phyloP scores from a whole-genome alignment of 1,140 invertebrate species.

The Meteorus sp. region DNA sequence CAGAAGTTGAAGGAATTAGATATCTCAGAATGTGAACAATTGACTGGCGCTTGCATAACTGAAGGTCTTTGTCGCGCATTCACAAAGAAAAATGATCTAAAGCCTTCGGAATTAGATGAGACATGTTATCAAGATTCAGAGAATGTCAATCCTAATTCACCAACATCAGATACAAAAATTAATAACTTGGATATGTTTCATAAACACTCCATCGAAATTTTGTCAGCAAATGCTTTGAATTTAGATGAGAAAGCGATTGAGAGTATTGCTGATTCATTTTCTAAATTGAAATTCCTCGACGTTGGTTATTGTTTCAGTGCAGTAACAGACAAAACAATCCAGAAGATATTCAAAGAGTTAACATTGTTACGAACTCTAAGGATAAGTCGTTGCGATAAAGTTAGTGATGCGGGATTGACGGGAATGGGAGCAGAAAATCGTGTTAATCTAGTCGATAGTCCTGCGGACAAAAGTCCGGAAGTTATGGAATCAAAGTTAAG shows the following conservation, averaged over 20 bases:
- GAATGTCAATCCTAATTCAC: slow-evolving; percentile 14
- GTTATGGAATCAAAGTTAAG: slow-evolving; percentile 40
- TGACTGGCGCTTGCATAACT: slow-evolving; percentile 65
- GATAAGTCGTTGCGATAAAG: slow-evolving; percentile 67
- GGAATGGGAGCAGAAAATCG: slow-evolving; percentile 56
- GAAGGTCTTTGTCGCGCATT: slow-evolving; percentile 59
- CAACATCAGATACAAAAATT: background rate
- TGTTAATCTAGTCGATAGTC: slow-evolving; percentile 15
- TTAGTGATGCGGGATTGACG: slow-evolving; percentile 69
- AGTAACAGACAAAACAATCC: slow-evolving; percentile 68
- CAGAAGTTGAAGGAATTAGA: slow-evolving; percentile 63
- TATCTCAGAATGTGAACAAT: slow-evolving; percentile 67
- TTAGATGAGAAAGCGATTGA: slow-evolving; percentile 66
- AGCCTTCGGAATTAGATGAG: background rate
- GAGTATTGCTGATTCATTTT: slow-evolving; percentile 60
- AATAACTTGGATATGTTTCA: background rate
- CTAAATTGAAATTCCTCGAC: slow-evolving; percentile 64
- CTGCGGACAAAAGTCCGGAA: slow-evolving; percentile 40
- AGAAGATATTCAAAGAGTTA: slow-evolving; percentile 67
- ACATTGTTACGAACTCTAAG: slow-evolving; percentile 63
- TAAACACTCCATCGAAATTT: slow-evolving; percentile 50
- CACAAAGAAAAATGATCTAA: slow-evolving; percentile 38
- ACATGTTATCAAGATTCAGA: slow-evolving; percentile 5
- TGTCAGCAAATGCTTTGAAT: slow-evolving; percentile 66
- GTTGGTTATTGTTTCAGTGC: slow-evolving; percentile 69